Conservation (phyloP, 2,113 vertebrate genomes). For the Labrus mixtus region DNA sequence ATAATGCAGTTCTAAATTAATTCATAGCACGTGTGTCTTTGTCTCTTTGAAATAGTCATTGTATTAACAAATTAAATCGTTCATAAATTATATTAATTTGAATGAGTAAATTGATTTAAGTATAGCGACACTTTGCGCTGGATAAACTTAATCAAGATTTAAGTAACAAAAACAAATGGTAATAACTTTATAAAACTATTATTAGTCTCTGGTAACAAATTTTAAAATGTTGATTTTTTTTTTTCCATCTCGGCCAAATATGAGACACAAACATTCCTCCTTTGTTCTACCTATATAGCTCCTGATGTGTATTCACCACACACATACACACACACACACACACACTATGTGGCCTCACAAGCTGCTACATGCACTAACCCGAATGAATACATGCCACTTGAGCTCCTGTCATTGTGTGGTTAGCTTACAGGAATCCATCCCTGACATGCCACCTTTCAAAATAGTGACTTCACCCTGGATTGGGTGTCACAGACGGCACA, state of each 20-base stretch:
- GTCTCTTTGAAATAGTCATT: too few relatives aligned
- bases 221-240: neutral
- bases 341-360: constrained; percentile 67
- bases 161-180: too few relatives aligned
- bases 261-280: neutral
- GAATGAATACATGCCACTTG: constrained; percentile 84
- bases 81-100: too few relatives aligned
- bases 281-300: constrained; percentile 22
- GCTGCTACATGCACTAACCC: constrained; percentile 82
- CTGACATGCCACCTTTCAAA: constrained; percentile 77
- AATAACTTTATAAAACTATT: too few relatives aligned
- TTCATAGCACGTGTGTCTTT: too few relatives aligned
- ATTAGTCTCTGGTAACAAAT: neutral
- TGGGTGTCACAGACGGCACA: constrained; percentile 70
- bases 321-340: constrained; percentile 9
- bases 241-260: too few relatives aligned
- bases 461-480: constrained; percentile 75
- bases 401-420: constrained; percentile 88
- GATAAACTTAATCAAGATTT: too few relatives aligned
- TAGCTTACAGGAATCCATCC: constrained; percentile 84
- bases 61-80: too few relatives aligned
- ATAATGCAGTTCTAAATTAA: too few relatives aligned
- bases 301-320: constrained; percentile 29
- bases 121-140: too few relatives aligned
- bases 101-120: too few relatives aligned